These are phyloP conservation scores for Antheraea pernyi DNA, from an alignment of 1,140 invertebrate genomes.

Conservation along the genomic window DNA sequence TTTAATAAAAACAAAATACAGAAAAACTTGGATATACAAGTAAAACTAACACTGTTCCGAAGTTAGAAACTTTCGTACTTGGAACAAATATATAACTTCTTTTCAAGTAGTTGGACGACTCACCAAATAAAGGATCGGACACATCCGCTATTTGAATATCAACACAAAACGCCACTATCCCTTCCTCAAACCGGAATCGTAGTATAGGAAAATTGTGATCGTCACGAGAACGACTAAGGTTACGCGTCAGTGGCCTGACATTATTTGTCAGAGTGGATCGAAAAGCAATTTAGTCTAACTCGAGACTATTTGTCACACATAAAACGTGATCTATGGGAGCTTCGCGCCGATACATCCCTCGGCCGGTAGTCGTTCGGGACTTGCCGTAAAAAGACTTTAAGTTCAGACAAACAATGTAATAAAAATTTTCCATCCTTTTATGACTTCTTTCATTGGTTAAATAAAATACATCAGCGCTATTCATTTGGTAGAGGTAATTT, in stretches of 20 bases:
- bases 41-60: conserved; percentile 16
- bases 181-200: conserved; percentile 29
- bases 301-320: conserved; percentile 75
- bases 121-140: conserved; percentile 38
- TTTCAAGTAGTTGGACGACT: conserved; percentile 28
- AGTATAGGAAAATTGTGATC: conserved; percentile 60
- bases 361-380: conserved; percentile 12
- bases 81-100: not conserved
- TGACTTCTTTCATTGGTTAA: not conserved
- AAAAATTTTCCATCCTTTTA: not conserved
- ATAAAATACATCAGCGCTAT: not conserved
- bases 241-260: conserved; percentile 65
- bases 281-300: conserved; percentile 73
- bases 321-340: conserved; percentile 66
- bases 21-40: conserved; percentile 12
- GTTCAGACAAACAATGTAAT: conserved; percentile 16
- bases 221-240: conserved; percentile 56
- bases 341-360: conserved; percentile 47
- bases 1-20: not conserved
- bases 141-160: conserved; percentile 33
- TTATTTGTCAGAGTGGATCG: conserved; percentile 74
- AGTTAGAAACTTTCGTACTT: conserved; percentile 19
- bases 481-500: no score
- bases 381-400: conserved; percentile 23
- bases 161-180: conserved; percentile 39